Evolutionary conservation across 2,888 invertebrate species (phyloP).

Genomic region (Noctua comes): DNA sequence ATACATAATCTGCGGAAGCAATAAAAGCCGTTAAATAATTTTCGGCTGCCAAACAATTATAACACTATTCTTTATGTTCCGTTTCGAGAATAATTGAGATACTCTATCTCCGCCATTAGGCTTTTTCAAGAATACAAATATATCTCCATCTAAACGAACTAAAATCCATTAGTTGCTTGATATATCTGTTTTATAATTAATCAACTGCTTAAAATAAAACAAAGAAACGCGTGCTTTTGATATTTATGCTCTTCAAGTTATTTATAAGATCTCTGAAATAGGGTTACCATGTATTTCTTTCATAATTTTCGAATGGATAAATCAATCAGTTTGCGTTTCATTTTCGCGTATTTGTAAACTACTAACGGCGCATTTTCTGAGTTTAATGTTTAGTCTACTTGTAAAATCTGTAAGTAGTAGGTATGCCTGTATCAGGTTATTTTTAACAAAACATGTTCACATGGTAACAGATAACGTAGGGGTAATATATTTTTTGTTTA

Average conservation of each 20-base stretch:
- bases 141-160: slow-evolving; percentile 48
- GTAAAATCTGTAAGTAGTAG: neutral
- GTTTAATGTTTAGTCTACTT: slow-evolving; percentile 34
- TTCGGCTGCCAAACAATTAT: slow-evolving; percentile 44
- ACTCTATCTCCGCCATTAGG: slow-evolving; percentile 44
- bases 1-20: slow-evolving; percentile 29
- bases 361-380: neutral
- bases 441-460: neutral
- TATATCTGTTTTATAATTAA: slow-evolving; percentile 69
- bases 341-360: slow-evolving; percentile 20
- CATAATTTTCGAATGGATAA: slow-evolving; percentile 12
- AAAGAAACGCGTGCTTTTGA: slow-evolving; percentile 59
- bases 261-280: slow-evolving; percentile 56
- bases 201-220: slow-evolving; percentile 68
- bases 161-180: slow-evolving; percentile 65
- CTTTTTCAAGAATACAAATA: slow-evolving; percentile 60
- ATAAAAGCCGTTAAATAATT: slow-evolving; percentile 41
- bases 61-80: slow-evolving; percentile 40
- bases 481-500: neutral
- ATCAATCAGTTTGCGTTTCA: slow-evolving; percentile 12
- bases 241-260: slow-evolving; percentile 65
- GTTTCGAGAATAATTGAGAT: slow-evolving; percentile 46
- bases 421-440: neutral
- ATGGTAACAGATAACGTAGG: neutral
- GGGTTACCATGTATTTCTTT: slow-evolving; percentile 50